Percentiles rank a stretch among this genome's conserved stretches.
These are phyloP conservation scores for Protula sp. DNA, from an alignment of 2,888 invertebrate genomes.

Conservation along the genomic window DNA sequence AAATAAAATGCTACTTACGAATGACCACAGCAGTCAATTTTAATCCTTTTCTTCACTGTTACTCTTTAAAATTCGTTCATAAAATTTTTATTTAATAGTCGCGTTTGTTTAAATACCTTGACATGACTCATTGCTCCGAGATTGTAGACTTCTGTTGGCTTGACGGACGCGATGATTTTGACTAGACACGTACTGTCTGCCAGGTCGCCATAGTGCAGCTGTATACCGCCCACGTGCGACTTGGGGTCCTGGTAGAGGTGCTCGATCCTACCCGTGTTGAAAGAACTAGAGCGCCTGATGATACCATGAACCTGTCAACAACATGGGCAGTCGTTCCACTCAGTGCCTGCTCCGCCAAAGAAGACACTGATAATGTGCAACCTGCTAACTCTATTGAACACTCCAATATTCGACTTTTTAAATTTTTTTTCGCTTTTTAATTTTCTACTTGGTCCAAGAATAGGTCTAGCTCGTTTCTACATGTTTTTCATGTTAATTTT, in stretches of 20 bases:
- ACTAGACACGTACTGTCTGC: constrained; percentile 94
- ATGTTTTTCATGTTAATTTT: neutral
- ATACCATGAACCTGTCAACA: constrained; percentile 77
- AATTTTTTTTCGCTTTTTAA: no score
- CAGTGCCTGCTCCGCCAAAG: neutral
- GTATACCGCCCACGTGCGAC: constrained; percentile 76
- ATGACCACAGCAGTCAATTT: no score
- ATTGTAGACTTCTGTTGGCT: constrained; percentile 94
- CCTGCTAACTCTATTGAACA: neutral
- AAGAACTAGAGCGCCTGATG: constrained; percentile 86
- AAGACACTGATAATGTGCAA: neutral
- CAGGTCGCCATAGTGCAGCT: constrained; percentile 96
- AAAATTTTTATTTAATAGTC: no score
- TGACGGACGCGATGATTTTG: constrained; percentile 72
- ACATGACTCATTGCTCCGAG: constrained; percentile 93
- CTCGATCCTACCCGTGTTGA: constrained; percentile 93
- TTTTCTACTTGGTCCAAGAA: neutral
- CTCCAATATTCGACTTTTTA: neutral
- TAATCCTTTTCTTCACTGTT: no score
- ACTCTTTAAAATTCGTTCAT: no score
- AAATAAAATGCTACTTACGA: no score
- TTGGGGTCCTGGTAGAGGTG: constrained; percentile 89
- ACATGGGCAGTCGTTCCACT: neutral
- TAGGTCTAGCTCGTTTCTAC: neutral
- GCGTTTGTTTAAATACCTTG: no score